Conservation (phyloP, 2,888 invertebrate genomes). For the Cheilosia urbana region DNA sequence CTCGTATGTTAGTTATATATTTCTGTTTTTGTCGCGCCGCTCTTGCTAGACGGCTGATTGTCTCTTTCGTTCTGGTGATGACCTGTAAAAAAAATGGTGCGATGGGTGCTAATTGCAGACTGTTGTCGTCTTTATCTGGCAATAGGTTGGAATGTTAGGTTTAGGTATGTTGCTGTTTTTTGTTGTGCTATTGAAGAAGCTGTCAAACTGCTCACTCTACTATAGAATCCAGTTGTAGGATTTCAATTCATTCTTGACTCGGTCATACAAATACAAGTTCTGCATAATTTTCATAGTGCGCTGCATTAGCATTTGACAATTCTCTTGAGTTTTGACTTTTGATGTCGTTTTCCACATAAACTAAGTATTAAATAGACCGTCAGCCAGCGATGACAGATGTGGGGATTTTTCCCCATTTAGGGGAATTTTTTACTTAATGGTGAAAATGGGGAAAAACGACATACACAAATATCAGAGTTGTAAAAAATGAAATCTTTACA, state of each 20-base stretch:
- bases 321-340: slow-evolving; percentile 8
- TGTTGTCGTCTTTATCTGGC: slow-evolving; percentile 66
- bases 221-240: background rate
- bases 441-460: too few species aligned
- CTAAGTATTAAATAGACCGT: too few species aligned
- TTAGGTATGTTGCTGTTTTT: slow-evolving; percentile 37
- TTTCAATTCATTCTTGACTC: slow-evolving; percentile 11
- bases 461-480: too few species aligned
- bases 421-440: too few species aligned
- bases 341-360: too few species aligned
- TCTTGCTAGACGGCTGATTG: slow-evolving; percentile 29
- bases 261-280: slow-evolving; percentile 15
- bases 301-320: slow-evolving; percentile 57
- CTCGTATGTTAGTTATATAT: slow-evolving; percentile 33
- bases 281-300: slow-evolving; percentile 34
- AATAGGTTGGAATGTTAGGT: slow-evolving; percentile 22
- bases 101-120: slow-evolving; percentile 42
- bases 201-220: background rate
- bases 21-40: slow-evolving; percentile 58
- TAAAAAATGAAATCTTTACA: too few species aligned
- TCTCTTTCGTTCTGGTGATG: slow-evolving; percentile 51
- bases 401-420: too few species aligned
- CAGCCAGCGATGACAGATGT: too few species aligned
- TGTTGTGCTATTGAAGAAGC: background rate
- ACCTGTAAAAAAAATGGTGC: slow-evolving; percentile 19